Evolutionary conservation across 1,140 invertebrate species (phyloP).

Genomic region (Neoseiulus cucumeris): DNA sequence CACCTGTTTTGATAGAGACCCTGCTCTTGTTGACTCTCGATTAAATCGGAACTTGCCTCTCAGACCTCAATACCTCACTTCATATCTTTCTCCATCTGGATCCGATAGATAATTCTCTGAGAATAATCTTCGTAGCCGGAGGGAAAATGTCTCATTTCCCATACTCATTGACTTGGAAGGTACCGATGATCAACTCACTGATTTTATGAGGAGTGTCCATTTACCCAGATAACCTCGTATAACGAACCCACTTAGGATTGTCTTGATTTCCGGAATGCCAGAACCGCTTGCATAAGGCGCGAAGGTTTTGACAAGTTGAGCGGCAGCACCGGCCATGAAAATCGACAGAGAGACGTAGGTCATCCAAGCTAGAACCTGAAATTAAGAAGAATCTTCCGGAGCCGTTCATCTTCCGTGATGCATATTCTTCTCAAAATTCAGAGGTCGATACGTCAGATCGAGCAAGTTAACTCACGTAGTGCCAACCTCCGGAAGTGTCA

Average conservation of each 20-base stretch:
- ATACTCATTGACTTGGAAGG: too few relatives aligned
- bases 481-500: neutral
- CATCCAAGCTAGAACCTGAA: neutral
- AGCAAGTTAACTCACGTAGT: neutral
- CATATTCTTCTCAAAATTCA: neutral
- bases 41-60: too few relatives aligned
- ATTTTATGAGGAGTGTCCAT: constrained; percentile 95
- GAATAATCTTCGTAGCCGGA: too few relatives aligned
- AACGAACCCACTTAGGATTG: constrained; percentile 93
- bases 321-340: constrained; percentile 73
- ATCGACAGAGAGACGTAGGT: constrained; percentile 82
- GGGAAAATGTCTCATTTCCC: too few relatives aligned
- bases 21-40: too few relatives aligned
- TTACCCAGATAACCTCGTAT: constrained; percentile 93
- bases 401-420: neutral
- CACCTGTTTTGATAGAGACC: too few relatives aligned
- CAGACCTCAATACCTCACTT: too few relatives aligned
- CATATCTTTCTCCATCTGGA: too few relatives aligned
- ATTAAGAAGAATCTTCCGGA: neutral
- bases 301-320: constrained; percentile 86
- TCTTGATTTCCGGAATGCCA: constrained; percentile 98
- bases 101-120: too few relatives aligned
- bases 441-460: neutral
- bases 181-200: constrained; percentile 37
- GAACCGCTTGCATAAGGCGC: constrained; percentile 98